A percentile compares a stretch with the other conserved stretches of the same genome.
Evolutionary conservation across 1,140 invertebrate species (phyloP).

Genomic region (Choristoneura fumiferana): DNA sequence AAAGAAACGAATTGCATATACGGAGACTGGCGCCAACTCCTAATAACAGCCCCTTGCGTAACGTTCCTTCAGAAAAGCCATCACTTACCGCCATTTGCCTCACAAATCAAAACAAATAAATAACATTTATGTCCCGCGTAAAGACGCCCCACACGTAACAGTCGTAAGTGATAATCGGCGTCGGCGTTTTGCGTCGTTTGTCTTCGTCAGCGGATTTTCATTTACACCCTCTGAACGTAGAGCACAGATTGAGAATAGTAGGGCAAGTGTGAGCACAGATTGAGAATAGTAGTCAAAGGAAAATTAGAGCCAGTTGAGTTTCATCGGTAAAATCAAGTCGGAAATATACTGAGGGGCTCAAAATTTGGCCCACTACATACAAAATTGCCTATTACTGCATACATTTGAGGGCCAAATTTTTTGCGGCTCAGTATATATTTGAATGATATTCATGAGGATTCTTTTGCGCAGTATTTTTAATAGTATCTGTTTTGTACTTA

Average conservation of each 20-base stretch:
- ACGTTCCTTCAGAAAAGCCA: not conserved
- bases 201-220: slow-evolving; percentile 27
- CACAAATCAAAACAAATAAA: slow-evolving; percentile 15
- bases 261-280: not conserved
- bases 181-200: slow-evolving; percentile 21
- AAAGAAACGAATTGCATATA: too few relatives aligned
- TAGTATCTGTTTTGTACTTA: too few relatives aligned
- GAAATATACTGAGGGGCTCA: too few relatives aligned
- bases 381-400: too few relatives aligned
- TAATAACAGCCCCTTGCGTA: not conserved
- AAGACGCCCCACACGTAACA: not conserved
- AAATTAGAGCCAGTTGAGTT: too few relatives aligned
- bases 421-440: too few relatives aligned
- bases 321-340: too few relatives aligned
- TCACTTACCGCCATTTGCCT: not conserved
- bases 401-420: too few relatives aligned
- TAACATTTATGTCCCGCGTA: not conserved
- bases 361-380: too few relatives aligned
- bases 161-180: slow-evolving; percentile 3
- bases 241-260: not conserved
- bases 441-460: too few relatives aligned
- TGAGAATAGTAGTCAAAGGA: too few relatives aligned
- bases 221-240: slow-evolving; percentile 20
- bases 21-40: not conserved
- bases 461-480: too few relatives aligned